Base-by-base conservation (phyloP, 2,888 invertebrate genomes). In the Scaptomyza cyrtandrae region DNA sequence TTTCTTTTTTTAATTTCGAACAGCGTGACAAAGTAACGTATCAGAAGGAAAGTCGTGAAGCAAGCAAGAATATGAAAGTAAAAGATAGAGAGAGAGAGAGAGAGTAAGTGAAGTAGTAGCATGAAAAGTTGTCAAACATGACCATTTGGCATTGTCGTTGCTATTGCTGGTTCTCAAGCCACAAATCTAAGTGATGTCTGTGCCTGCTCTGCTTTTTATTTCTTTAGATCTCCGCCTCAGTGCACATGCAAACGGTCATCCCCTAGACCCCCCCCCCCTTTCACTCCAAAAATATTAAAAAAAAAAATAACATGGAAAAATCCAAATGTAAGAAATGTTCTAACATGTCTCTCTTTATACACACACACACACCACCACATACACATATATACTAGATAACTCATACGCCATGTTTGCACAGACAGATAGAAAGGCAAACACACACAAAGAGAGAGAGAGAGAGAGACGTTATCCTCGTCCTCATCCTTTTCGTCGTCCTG, bases 201-300 rank as follows among this genome's bases (percentile, higher is more conserved):
- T 66, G 66, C 39, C 61, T 75, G 39, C 69, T 63, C 58, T 74
- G 74, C 62, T 71, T 74, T 75, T 78, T 75, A 75, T 86, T 86
- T 90, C 90, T 83, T 89, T 78, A 88, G 89, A 90, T 90, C 81
- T 82, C 54, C 76, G 85, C 79, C 78, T 83, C 80, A 81, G 62
- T 88, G 89, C 86, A 88, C 90, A 89, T 89, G 85, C 89, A 83
- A 89, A 86, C 78, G 86, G 59, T 81, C 67, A 50, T 43, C 62
- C 44, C 27, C 41, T 19, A 29, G 6, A 62, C 59, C 39, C 59
- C 33, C 19, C 59, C 39, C 59, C 33, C 19, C 19, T 14, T 29
- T 10, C 31, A 24, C n/a, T 14, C 10, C 31, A 33, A 61, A 71
- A 75, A 71, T 54, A n/a, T 14, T 11, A 59, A 50, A 60, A 66